phyloP scores from a whole-genome alignment of 2,797 vertebrate species.

The Cichlasoma orientale region DNA sequence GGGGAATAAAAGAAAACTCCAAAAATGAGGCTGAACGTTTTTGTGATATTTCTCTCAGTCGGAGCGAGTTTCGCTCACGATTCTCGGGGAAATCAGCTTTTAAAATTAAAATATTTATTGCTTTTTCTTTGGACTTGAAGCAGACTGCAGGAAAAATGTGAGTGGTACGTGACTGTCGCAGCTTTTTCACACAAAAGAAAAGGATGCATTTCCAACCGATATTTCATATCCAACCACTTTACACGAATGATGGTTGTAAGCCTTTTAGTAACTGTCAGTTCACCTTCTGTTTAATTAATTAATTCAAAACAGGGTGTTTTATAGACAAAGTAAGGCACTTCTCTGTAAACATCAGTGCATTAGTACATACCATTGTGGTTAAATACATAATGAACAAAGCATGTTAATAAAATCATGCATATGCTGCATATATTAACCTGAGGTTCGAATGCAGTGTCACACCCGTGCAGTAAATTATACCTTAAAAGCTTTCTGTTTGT shows the following conservation, averaged over 20 bases:
- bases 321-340: neutral
- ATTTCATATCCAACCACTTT: neutral
- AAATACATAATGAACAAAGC: neutral
- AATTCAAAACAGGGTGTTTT: neutral
- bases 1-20: constrained; percentile 11
- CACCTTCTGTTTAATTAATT: neutral
- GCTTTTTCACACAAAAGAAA: neutral
- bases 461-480: neutral
- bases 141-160: neutral
- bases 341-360: neutral
- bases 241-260: neutral
- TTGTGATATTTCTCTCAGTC: constrained; percentile 5
- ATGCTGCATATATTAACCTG: neutral
- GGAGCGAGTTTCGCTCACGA: neutral
- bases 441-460: neutral
- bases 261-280: neutral
- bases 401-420: neutral
- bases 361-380: neutral
- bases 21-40: neutral
- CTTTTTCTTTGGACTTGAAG: constrained; percentile 21
- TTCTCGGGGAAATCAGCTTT: neutral
- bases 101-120: constrained; percentile 28
- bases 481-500: neutral
- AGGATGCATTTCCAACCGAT: neutral
- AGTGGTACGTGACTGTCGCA: neutral